phyloP scores from a whole-genome alignment of 1,140 invertebrate genomes.

The Drosophila nikananu region DNA sequence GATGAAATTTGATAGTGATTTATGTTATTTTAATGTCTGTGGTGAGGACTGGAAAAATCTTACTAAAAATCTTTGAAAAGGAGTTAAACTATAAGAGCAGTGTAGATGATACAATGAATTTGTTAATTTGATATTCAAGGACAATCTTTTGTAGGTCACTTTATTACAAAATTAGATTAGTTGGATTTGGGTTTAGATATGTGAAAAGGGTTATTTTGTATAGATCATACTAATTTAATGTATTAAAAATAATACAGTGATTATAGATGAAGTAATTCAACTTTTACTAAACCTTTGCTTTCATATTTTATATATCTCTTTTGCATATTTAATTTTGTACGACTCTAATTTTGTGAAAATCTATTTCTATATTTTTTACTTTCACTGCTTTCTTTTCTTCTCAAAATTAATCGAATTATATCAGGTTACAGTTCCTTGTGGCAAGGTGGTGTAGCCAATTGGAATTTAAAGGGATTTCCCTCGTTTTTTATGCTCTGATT shows the following conservation, averaged over 20 bases:
- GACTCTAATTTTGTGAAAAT: not conserved
- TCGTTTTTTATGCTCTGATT: constrained; percentile 44
- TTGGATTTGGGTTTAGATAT: too few relatives aligned
- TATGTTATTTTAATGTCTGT: constrained; percentile 32
- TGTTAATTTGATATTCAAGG: not conserved
- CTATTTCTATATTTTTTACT: not conserved
- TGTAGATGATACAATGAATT: not conserved
- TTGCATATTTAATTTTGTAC: not conserved
- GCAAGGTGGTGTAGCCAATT: constrained; percentile 10
- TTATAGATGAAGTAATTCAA: too few relatives aligned
- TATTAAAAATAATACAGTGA: too few relatives aligned
- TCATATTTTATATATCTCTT: not conserved
- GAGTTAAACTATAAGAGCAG: not conserved
- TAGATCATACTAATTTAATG: too few relatives aligned
- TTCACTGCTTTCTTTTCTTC: not conserved
- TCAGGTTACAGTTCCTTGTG: constrained; percentile 14
- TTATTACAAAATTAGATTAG: too few relatives aligned
- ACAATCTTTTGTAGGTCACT: not conserved
- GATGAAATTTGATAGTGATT: constrained; percentile 36
- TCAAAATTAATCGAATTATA: constrained; percentile 12
- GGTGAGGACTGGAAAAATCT: constrained; percentile 10
- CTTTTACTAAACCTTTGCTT: not conserved
- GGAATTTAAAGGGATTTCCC: constrained; percentile 13
- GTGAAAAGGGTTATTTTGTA: too few relatives aligned
- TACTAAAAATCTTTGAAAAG: not conserved